These are phyloP conservation scores for Zaprionus lineosus DNA, from an alignment of 2,888 invertebrate species.

Conservation along the genomic window DNA sequence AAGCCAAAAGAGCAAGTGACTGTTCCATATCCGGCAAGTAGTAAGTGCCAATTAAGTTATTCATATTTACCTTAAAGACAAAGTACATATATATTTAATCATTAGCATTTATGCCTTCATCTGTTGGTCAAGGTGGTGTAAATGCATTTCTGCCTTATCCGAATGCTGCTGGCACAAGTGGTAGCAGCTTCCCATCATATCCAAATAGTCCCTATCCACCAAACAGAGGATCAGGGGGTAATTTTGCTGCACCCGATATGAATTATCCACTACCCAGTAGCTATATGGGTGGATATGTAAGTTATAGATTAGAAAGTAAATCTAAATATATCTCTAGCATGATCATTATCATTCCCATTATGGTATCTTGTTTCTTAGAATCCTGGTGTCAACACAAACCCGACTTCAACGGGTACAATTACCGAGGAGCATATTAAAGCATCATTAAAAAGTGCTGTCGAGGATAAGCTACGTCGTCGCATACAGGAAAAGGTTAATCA, in stretches of 20 bases:
- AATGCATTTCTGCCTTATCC: slow-evolving; percentile 85
- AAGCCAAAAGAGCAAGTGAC: slow-evolving; percentile 85
- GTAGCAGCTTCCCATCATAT: slow-evolving; percentile 83
- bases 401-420: slow-evolving; percentile 89
- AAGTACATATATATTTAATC: no score
- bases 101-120: slow-evolving; percentile 83
- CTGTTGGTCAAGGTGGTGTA: slow-evolving; percentile 64
- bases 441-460: slow-evolving; percentile 96
- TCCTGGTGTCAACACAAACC: slow-evolving; percentile 77
- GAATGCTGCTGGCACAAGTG: slow-evolving; percentile 68
- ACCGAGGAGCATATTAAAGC: slow-evolving; percentile 97
- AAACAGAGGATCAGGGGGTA: no score
- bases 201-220: slow-evolving; percentile 55
- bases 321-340: slow-evolving; percentile 6
- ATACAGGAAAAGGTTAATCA: slow-evolving; percentile 95
- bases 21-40: slow-evolving; percentile 84
- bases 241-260: slow-evolving; percentile 83
- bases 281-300: slow-evolving; percentile 76
- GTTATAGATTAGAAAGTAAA: slow-evolving; percentile 9
- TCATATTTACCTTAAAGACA: not conserved
- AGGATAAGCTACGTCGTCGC: slow-evolving; percentile 94
- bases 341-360: not conserved
- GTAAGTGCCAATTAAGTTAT: slow-evolving; percentile 50
- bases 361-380: slow-evolving; percentile 55
- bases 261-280: slow-evolving; percentile 78